phyloP scores from a whole-genome alignment of 2,797 vertebrate genomes.

The Liparis tanakae region DNA sequence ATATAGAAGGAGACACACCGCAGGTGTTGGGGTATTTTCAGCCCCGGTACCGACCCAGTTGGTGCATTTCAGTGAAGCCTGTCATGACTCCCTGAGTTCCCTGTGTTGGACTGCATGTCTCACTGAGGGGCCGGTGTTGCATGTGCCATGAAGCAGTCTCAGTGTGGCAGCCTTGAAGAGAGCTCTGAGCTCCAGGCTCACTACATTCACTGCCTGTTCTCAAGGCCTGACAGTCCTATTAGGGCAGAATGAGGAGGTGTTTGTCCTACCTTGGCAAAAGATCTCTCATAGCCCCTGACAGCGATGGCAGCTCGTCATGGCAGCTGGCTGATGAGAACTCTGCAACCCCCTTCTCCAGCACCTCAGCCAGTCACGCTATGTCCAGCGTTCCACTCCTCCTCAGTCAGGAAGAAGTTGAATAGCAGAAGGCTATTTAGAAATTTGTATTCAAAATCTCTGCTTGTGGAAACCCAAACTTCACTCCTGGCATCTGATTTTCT shows the following conservation, averaged over 20 bases:
- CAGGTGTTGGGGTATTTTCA: conserved; percentile 58
- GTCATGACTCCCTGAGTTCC: conserved; percentile 42
- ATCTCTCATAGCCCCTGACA: conserved; percentile 72
- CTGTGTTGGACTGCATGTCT: conserved; percentile 49
- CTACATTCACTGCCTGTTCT: conserved; percentile 54
- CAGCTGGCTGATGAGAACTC: conserved; percentile 70
- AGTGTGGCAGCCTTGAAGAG: conserved; percentile 38
- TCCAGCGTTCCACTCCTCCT: conserved; percentile 32
- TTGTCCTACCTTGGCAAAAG: conserved; percentile 76
- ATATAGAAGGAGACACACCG: conserved; percentile 27
- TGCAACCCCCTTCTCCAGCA: conserved; percentile 22
- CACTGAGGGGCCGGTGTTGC: conserved; percentile 64
- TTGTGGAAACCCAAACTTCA: conserved; percentile 60
- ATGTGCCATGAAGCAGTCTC: conserved; percentile 59
- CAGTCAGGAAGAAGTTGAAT: conserved; percentile 64
- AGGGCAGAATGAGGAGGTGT: conserved; percentile 71
- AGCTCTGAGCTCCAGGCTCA: conserved; percentile 53
- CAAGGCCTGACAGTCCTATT: conserved; percentile 75
- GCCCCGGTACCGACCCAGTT: conserved; percentile 33
- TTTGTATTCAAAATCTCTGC: conserved; percentile 61
- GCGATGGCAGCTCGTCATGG: conserved; percentile 70
- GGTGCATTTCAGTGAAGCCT: conserved; percentile 55
- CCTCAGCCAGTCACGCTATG: conserved; percentile 27
- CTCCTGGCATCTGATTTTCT: conserved; percentile 66
- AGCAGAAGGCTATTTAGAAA: conserved; percentile 72